These are phyloP conservation scores for Furnarius figulus DNA, from an alignment of 2,113 vertebrate genomes.

Conservation along the genomic window DNA sequence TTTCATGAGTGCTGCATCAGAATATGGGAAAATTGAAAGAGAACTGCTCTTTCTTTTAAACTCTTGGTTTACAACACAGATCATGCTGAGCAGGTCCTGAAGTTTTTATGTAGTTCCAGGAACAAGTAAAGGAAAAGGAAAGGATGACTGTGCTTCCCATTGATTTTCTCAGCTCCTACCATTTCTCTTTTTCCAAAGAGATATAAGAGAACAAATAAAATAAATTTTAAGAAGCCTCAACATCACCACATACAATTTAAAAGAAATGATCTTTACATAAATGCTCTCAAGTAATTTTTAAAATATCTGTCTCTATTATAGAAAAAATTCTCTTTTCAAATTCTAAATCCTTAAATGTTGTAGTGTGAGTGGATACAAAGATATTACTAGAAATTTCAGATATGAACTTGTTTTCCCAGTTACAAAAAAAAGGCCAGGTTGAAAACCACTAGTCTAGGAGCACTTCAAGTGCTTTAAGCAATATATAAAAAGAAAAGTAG, in stretches of 20 bases:
- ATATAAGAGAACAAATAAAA: background rate
- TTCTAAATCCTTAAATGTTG: background rate
- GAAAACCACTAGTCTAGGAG: background rate
- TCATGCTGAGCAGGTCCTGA: background rate
- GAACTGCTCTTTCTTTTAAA: background rate
- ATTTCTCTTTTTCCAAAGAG: background rate
- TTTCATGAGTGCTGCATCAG: background rate
- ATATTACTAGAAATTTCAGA: background rate
- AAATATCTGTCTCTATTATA: background rate
- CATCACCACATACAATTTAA: background rate
- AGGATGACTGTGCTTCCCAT: background rate
- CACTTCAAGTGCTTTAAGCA: background rate
- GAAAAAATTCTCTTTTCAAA: background rate
- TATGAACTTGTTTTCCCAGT: background rate
- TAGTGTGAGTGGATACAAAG: background rate
- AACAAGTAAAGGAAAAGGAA: background rate
- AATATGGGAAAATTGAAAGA: background rate
- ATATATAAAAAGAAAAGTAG: background rate
- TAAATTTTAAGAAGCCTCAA: background rate
- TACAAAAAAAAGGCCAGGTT: background rate
- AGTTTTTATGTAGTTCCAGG: background rate
- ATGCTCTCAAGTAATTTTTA: background rate
- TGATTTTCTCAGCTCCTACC: background rate
- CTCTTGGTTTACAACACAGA: background rate
- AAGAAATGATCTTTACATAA: background rate